Evolutionary conservation across 2,797 vertebrate species (phyloP).

Genomic region (Margarornis squamiger): DNA sequence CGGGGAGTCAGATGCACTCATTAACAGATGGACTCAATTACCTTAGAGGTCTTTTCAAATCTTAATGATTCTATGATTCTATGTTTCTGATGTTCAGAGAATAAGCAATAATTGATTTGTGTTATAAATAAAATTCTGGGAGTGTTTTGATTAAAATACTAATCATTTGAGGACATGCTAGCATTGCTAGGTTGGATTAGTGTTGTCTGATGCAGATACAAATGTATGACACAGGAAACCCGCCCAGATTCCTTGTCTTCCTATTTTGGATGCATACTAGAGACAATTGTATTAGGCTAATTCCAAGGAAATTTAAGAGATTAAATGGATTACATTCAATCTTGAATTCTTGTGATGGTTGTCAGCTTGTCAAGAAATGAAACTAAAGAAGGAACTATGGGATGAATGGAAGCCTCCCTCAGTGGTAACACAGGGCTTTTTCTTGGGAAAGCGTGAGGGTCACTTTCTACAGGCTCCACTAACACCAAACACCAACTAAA

Average conservation of each 20-base stretch:
- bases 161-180: neutral
- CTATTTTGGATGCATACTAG: neutral
- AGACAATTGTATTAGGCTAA: neutral
- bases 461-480: neutral
- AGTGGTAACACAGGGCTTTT: neutral
- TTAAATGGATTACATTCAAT: neutral
- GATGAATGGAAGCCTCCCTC: neutral
- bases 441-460: neutral
- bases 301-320: neutral
- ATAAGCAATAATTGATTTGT: neutral
- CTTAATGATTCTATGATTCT: neutral
- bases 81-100: neutral
- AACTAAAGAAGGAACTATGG: neutral
- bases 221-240: neutral
- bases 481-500: neutral
- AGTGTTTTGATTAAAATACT: neutral
- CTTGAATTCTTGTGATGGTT: neutral
- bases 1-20: neutral
- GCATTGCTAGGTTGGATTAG: neutral
- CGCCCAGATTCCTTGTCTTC: neutral
- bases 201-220: neutral
- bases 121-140: neutral
- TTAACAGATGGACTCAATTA: neutral
- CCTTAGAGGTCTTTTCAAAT: neutral
- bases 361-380: neutral